Evolutionary conservation across 1,140 invertebrate species (phyloP).

Genomic region (Ceratina australensis): DNA sequence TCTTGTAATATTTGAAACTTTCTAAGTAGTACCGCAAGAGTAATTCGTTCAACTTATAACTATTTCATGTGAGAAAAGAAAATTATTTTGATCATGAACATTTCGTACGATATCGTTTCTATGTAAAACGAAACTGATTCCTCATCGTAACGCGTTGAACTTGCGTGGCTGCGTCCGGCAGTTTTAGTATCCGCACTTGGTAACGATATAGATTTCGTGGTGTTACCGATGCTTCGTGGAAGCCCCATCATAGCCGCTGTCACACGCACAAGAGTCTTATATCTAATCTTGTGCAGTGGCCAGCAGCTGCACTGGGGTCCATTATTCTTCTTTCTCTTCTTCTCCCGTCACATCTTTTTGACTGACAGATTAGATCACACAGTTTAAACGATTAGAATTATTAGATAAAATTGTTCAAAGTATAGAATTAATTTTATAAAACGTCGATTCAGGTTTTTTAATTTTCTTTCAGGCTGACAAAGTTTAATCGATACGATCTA

Average conservation of each 20-base stretch:
- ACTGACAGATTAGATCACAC: too few relatives aligned
- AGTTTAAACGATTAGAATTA: not conserved
- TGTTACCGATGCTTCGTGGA: slow-evolving; percentile 65
- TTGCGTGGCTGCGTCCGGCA: not conserved
- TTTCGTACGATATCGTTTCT: too few relatives aligned
- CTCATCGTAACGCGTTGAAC: not conserved
- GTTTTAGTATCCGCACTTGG: not conserved
- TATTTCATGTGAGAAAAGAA: slow-evolving; percentile 1
- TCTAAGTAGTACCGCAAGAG: not conserved
- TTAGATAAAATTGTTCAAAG: too few relatives aligned
- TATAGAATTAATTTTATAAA: not conserved
- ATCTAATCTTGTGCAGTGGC: slow-evolving; percentile 97
- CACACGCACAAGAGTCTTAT: slow-evolving; percentile 96
- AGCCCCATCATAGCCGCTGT: slow-evolving; percentile 95
- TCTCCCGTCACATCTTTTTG: not conserved
- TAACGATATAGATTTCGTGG: slow-evolving; percentile 6
- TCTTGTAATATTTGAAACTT: not conserved
- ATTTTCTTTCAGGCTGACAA: not conserved
- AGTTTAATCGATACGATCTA: not conserved
- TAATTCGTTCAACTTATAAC: not conserved
- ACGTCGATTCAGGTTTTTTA: not conserved
- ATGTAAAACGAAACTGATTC: slow-evolving; percentile 1
- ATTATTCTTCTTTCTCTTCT: slow-evolving; percentile 40
- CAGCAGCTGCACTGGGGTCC: slow-evolving; percentile 94
- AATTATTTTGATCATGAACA: too few relatives aligned